These are phyloP conservation scores for Leptobrachium ailaonicum DNA, from an alignment of 2,113 vertebrate species.

Conservation along the genomic window DNA sequence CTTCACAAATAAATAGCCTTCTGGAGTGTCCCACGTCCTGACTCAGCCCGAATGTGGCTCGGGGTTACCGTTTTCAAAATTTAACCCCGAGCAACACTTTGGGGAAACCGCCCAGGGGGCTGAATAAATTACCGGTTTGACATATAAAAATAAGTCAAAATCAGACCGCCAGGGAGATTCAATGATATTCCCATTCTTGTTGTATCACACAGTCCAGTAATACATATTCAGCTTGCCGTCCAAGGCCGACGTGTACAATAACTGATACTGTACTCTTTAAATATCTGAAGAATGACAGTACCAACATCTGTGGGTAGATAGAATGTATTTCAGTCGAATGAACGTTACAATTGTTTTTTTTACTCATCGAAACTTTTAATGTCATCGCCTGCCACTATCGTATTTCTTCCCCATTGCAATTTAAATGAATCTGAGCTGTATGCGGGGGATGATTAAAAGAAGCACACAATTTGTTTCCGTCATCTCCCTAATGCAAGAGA, in stretches of 20 bases:
- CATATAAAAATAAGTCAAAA: too few relatives aligned
- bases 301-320: neutral
- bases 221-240: neutral
- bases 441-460: conserved; percentile 28
- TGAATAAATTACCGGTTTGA: too few relatives aligned
- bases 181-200: neutral
- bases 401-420: conserved; percentile 5
- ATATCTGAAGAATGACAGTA: neutral
- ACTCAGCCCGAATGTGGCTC: too few relatives aligned
- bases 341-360: neutral
- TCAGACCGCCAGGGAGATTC: too few relatives aligned
- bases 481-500: conserved; percentile 11
- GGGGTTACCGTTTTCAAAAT: too few relatives aligned
- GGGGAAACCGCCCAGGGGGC: too few relatives aligned
- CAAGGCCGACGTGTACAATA: neutral
- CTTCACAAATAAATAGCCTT: too few relatives aligned
- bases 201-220: neutral
- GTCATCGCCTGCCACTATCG: neutral
- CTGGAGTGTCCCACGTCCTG: too few relatives aligned
- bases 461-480: conserved; percentile 12
- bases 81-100: too few relatives aligned
- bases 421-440: conserved; percentile 34
- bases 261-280: neutral
- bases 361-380: neutral
- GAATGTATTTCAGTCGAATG: neutral